Evolutionary conservation across 1,140 invertebrate species (phyloP).

Genomic region (Parasteatoda tepidariorum): DNA sequence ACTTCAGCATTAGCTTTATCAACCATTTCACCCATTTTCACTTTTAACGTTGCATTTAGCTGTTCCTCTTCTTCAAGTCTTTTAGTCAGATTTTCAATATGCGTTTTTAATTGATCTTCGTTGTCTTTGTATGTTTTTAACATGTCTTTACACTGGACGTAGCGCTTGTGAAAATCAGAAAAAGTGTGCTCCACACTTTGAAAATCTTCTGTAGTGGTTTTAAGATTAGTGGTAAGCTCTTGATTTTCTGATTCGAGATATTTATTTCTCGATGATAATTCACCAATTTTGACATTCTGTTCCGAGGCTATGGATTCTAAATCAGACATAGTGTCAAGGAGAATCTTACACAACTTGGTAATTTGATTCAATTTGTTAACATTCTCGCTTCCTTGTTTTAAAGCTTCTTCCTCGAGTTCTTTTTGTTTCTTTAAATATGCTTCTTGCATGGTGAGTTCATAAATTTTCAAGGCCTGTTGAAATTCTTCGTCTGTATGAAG

Average conservation of each 20-base stretch:
- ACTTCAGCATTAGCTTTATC: slow-evolving; percentile 78
- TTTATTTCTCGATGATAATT: neutral
- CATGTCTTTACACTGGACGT: slow-evolving; percentile 51
- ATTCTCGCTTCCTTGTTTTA: neutral
- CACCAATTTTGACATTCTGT: neutral
- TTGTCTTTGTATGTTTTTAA: slow-evolving; percentile 67
- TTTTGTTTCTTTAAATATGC: slow-evolving; percentile 18
- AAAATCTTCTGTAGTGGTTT: slow-evolving; percentile 22
- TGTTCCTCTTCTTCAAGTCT: slow-evolving; percentile 74
- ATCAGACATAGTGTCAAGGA: neutral
- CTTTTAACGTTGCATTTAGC: slow-evolving; percentile 74
- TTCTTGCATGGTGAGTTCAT: slow-evolving; percentile 24
- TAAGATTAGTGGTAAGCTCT: slow-evolving; percentile 32
- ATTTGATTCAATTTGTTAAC: neutral
- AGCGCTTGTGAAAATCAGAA: slow-evolving; percentile 52
- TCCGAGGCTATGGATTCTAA: neutral
- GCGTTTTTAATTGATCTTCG: slow-evolving; percentile 74
- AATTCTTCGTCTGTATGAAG: slow-evolving; percentile 34
- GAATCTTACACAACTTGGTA: neutral
- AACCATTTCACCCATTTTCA: slow-evolving; percentile 75
- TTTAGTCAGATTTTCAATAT: slow-evolving; percentile 73
- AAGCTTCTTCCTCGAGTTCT: slow-evolving; percentile 21
- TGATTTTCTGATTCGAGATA: slow-evolving; percentile 23
- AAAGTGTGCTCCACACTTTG: slow-evolving; percentile 45
- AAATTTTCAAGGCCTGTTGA: slow-evolving; percentile 29